Conservation (phyloP, 2,797 vertebrate genomes). For the Peromyscus attwateri region DNA sequence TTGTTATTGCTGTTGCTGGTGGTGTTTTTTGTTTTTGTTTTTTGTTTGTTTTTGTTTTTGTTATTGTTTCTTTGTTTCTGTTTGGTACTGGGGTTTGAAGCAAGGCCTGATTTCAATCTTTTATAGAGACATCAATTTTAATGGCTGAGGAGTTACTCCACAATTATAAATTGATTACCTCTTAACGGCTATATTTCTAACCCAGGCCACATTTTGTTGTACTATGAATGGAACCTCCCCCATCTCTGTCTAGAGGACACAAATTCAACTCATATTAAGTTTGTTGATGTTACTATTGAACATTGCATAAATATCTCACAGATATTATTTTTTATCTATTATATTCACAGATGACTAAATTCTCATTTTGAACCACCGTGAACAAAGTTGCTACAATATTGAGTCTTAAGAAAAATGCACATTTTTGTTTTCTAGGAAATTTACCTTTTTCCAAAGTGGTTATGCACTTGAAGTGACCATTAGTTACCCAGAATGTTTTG, state of each 20-base stretch:
- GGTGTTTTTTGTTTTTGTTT: background rate
- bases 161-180: background rate
- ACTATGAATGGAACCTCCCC: background rate
- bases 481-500: background rate
- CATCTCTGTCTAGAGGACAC: background rate
- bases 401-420: background rate
- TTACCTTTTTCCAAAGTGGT: background rate
- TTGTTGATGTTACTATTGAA: background rate
- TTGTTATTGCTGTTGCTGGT: background rate
- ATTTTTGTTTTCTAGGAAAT: constrained; percentile 11
- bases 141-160: background rate
- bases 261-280: background rate
- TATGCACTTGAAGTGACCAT: background rate
- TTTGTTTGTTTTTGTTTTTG: background rate
- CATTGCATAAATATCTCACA: background rate
- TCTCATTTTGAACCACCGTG: background rate
- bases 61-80: background rate
- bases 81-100: background rate
- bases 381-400: background rate
- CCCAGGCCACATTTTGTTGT: background rate
- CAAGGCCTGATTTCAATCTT: background rate
- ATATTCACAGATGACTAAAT: background rate
- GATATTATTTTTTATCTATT: constrained; percentile 20
- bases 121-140: background rate
- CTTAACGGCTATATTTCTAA: background rate